Evolutionary conservation across 2,797 vertebrate species (phyloP), one percentile per base, ranked within the genome.

Genomic region (Adrianichthys oophorus): DNA sequence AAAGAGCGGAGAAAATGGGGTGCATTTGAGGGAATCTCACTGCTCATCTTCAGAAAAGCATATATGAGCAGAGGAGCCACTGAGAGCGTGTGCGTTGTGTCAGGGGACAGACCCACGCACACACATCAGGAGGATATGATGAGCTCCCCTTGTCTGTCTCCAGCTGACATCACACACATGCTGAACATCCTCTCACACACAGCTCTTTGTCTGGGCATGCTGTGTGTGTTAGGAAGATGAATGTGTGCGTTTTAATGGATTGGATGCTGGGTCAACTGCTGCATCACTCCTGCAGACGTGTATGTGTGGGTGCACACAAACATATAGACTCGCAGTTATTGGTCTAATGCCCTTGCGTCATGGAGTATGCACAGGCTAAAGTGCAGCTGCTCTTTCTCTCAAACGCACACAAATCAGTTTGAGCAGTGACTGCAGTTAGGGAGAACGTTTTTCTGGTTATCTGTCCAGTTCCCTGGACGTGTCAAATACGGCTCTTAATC

Each of bases 401-500:
- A 67, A 58, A 70, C 52, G 37, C 72, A 58, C 67, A 79, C 76
- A 82, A 81, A 85, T 85, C 85, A 86, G 78, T 76, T 67, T 67
- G 80, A 85, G 73, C 79, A 65, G 78, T 82, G 76, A 87, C 85
- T 89, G 85, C 82, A 85, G 86, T 86, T 85, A 74, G 82, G 86
- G 76, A 79, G 86, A 83, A 83, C 83, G 82, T 89, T 85, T 87
- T 84, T 70, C 76, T 85, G 83, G 86, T 90, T 90, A 89, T 91
- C 85, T 89, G 85, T 92, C 88, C 87, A 81, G 66, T 79, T 86
- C 88, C 89, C 77, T 76, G 79, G 84, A 76, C 74, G 74, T 89
- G 87, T 87, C 88, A 88, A 87, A 91, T 90, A 88, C 80, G 70
- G 79, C 86, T 87, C 80, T 89, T 91, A 92, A 93, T 92, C 88